Evolutionary conservation across 2,888 invertebrate genomes (phyloP), one percentile per base, ranked within the genome.

Genomic region (Hofmannophila pseudospretella): DNA sequence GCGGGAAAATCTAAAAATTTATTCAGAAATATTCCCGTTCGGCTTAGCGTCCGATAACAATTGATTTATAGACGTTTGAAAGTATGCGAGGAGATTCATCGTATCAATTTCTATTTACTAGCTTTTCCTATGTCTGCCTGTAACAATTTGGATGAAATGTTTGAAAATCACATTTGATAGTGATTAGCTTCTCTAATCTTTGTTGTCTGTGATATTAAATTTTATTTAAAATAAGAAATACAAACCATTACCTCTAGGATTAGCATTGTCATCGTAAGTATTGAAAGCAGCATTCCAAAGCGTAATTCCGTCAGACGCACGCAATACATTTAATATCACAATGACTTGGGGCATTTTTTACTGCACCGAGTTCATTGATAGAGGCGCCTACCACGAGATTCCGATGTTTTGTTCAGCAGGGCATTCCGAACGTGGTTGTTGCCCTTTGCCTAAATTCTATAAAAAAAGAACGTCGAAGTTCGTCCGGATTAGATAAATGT

Each of bases 281-380:
- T 57, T 58, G 52, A 41, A 49, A 47, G 48, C 44, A 35, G 36
- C 67, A 72, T 75, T 73, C 70, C 65, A 44, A 28, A 39, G 52
- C 58, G 56, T 48, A 54, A 46, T 49, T 39, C 49, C 39, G 38
- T 42, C 48, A 4, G 23, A n/a, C n/a, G 42, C 47, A 42, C 38
- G 12, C 20, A 16, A 11, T 19, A 58, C 58, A 66, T 69, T 62
- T 61, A 66, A 66, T 69, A 63, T 58, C 46, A 52, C 60, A 66
- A 57, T 74, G 69, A 72, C 70, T 70, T 58, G 54, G 54, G 55
- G 54, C 47, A 54, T 59, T 71, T 72, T 71, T 70, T 68, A 58
- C 54, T 8, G 13, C 22, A 42, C 8, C 22, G 28, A 33, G 28
- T 38, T 27, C 36, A 38, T 40, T 39, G 36, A 38, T 23, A 23